Evolutionary conservation across 2,888 invertebrate species (phyloP).

Genomic region (Dynastes tityus): DNA sequence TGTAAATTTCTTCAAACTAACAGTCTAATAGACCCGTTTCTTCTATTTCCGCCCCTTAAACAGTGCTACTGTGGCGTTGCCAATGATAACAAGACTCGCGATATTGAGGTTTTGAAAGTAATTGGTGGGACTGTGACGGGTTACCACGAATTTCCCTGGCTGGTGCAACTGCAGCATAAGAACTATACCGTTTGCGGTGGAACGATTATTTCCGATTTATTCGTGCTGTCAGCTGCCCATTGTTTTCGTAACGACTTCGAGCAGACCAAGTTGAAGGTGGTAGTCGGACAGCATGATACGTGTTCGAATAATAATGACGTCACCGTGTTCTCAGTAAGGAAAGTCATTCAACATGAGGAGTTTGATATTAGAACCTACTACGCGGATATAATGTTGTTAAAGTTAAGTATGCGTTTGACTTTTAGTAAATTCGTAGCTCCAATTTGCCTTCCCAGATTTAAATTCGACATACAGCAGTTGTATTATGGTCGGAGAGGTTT

Average conservation of each 20-base stretch:
- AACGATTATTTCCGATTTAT: slow-evolving; percentile 72
- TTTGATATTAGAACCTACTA: slow-evolving; percentile 54
- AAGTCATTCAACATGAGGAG: slow-evolving; percentile 54
- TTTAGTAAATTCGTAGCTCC: slow-evolving; percentile 55
- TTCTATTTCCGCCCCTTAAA: slow-evolving; percentile 4
- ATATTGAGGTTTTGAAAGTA: slow-evolving; percentile 47
- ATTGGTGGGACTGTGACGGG: slow-evolving; percentile 54
- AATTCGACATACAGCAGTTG: slow-evolving; percentile 36
- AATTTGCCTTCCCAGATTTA: slow-evolving; percentile 54
- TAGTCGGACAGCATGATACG: slow-evolving; percentile 55
- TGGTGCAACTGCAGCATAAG: slow-evolving; percentile 53
- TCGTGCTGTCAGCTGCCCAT: slow-evolving; percentile 76
- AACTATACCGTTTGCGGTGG: slow-evolving; percentile 70
- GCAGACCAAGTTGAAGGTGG: slow-evolving; percentile 52
- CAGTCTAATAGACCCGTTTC: slow-evolving; percentile 12
- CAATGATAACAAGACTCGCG: slow-evolving; percentile 31
- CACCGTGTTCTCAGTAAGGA: slow-evolving; percentile 54
- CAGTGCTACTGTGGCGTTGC: slow-evolving; percentile 42
- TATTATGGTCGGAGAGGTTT: slow-evolving; percentile 52
- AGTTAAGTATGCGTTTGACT: slow-evolving; percentile 55
- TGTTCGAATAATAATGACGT: slow-evolving; percentile 54
- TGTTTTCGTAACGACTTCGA: slow-evolving; percentile 64
- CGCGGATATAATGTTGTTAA: slow-evolving; percentile 55
- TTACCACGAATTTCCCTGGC: slow-evolving; percentile 57
- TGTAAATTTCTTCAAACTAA: neutral